Evolutionary conservation across 2,113 vertebrate species (phyloP).

Genomic region (Ptilorrhoa leucosticta): DNA sequence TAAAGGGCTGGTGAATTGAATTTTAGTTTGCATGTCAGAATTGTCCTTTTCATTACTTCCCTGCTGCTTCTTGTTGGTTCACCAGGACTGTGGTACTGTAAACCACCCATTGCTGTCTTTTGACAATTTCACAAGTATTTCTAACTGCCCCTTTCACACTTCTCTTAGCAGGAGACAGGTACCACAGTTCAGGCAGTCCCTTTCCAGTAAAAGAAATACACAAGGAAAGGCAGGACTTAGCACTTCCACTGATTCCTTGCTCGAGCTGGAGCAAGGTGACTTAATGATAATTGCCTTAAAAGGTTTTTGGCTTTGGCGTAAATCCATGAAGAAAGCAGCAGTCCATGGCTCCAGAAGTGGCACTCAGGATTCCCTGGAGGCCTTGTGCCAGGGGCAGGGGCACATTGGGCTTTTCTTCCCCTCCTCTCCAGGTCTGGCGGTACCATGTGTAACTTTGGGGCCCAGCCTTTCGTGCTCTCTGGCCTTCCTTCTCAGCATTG

Average conservation of each 20-base stretch:
- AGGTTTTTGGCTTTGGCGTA: neutral
- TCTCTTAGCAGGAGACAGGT: neutral
- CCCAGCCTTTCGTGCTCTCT: rapidly evolving
- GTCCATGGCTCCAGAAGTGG: too few species aligned
- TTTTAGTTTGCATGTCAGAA: neutral
- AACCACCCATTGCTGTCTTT: rapidly evolving
- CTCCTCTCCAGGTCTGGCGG: neutral
- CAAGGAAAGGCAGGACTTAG: neutral
- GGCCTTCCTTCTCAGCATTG: rapidly evolving
- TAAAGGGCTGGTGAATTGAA: neutral
- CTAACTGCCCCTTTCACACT: neutral
- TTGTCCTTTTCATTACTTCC: neutral
- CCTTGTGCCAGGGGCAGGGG: neutral
- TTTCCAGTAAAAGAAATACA: neutral
- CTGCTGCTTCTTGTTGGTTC: neutral
- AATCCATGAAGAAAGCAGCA: neutral
- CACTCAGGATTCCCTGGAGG: too few species aligned
- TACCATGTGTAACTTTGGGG: too few species aligned
- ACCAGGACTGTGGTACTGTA: neutral
- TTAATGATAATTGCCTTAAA: rapidly evolving
- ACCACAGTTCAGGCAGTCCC: neutral
- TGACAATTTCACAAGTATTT: neutral
- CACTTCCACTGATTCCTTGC: too few species aligned
- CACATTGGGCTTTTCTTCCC: neutral
- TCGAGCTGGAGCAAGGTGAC: rapidly evolving